These are phyloP conservation scores for Pangasianodon gigas DNA, from an alignment of 2,113 vertebrate species.

Conservation along the genomic window DNA sequence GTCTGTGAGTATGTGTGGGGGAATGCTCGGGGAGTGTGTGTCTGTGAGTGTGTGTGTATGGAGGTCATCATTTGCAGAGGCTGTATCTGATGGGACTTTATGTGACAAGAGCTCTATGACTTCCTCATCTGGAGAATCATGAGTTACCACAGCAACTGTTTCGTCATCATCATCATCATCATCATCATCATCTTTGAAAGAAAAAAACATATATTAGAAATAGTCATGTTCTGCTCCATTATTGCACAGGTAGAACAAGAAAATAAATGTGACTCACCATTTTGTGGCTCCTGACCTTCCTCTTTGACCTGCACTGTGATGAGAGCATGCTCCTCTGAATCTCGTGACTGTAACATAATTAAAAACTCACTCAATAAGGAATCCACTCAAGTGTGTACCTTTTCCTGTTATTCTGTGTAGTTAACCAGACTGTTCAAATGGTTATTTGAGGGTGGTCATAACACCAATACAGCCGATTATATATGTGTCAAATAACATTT, in stretches of 20 bases:
- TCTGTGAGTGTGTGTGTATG: slow-evolving; percentile 5
- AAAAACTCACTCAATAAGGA: slow-evolving; percentile 8
- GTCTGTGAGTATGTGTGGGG: slow-evolving; percentile 35
- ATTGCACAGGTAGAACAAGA: background rate
- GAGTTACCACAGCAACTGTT: slow-evolving; percentile 17
- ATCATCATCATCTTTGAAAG: slow-evolving; percentile 38
- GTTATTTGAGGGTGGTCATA: background rate
- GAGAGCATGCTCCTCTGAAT: slow-evolving; percentile 31
- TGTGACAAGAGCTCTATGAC: slow-evolving; percentile 34
- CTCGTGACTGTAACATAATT: slow-evolving; percentile 36
- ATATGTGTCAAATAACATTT: background rate
- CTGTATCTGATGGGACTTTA: slow-evolving; percentile 6
- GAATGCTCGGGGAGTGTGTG: slow-evolving; percentile 40
- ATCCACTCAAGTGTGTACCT: background rate
- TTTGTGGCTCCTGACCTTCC: slow-evolving; percentile 41
- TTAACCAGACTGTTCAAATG: background rate
- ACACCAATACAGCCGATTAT: background rate
- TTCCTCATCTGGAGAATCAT: slow-evolving; percentile 43
- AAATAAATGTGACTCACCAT: background rate
- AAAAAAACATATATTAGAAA: background rate
- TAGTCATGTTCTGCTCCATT: background rate
- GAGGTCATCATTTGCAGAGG: slow-evolving; percentile 22
- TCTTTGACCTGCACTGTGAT: slow-evolving; percentile 52
- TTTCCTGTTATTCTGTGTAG: background rate
- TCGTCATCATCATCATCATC: slow-evolving; percentile 30